These are phyloP conservation scores for Xenentodon cancila DNA, from an alignment of 2,797 vertebrate species.

Conservation along the genomic window DNA sequence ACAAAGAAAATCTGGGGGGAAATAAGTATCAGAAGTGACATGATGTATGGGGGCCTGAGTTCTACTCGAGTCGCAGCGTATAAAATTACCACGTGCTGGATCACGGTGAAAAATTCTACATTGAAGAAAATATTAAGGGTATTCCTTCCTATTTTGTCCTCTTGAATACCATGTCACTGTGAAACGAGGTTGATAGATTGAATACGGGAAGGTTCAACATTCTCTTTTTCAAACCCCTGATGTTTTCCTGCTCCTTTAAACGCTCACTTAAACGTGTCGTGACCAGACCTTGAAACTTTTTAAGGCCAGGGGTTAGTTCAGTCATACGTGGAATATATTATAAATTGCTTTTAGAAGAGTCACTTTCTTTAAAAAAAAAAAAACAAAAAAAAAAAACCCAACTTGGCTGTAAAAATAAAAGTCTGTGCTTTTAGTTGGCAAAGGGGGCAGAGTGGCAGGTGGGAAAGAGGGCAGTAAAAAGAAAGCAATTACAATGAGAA, in stretches of 20 bases:
- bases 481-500: conserved; percentile 62
- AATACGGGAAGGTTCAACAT: background rate
- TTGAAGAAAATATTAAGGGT: conserved; percentile 35
- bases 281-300: conserved; percentile 29
- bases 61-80: conserved; percentile 36
- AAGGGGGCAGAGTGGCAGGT: conserved; percentile 46
- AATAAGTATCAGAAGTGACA: conserved; percentile 64
- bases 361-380: too few relatives aligned
- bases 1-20: conserved; percentile 53
- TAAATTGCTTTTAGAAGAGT: conserved; percentile 28
- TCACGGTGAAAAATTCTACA: conserved; percentile 21
- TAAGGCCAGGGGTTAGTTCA: conserved; percentile 20
- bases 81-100: conserved; percentile 28
- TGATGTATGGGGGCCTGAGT: conserved; percentile 34
- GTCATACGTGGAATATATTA: conserved; percentile 27
- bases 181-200: conserved; percentile 33
- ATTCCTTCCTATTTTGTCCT: conserved; percentile 8
- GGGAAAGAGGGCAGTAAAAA: conserved; percentile 49
- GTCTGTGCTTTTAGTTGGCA: conserved; percentile 39
- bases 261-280: conserved; percentile 14
- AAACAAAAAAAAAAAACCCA: too few relatives aligned
- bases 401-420: conserved; percentile 39
- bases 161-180: conserved; percentile 17
- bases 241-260: background rate
- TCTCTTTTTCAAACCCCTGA: conserved; percentile 13